Base-by-base conservation (phyloP, 35 echinoderm and acorn worm genomes). In the Heliocidaris erythrogramma region DNA sequence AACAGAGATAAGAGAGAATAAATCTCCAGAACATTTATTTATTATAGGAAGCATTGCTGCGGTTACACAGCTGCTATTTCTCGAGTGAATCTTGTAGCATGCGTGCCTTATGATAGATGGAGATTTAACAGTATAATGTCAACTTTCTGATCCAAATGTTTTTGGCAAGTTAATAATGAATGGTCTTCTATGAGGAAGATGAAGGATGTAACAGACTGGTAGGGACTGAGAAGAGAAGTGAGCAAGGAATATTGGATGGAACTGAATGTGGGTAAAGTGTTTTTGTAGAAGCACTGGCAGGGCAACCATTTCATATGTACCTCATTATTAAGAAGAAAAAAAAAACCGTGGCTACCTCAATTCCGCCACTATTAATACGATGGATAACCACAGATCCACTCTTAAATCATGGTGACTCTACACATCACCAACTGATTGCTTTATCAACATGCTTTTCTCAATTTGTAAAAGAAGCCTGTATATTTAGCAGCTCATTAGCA, bases 281-380 rank as follows among this genome's bases (percentile, higher is more conserved):
- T 27, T 78, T 78, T 78, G 65, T 78, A 78, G 47, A 14, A 59
- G 16, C 16, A 29, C 91, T 92, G 91, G 91, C 91, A 59, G 49
- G 9, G 91, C 49, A 92, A 92, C 91, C 91, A 92, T 92, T 16
- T 92, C 91, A 92, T 92, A 92, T 92, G 91, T 92, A 92, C 91
- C 91, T 92, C 48, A 29, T 59, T 59, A 50, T 92, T 89, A 89
- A 89, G 47, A 89, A 89, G 47, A 89, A 89, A 89, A 89, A 89
- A 42, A 87, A 92, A 92, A 92, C 91, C 91, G 91, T 92, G 91
- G 91, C 91, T 92, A 92, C 91, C 91, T 92, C 91, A 92, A 52
- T 52, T 92, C 91, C 91, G 91, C 91, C 91, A 92, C 91, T 92
- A 49, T 48, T 92, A 59, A 92, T 78, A 78, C 65, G 65, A 78